These are phyloP conservation scores for Dromaius novaehollandiae DNA, from an alignment of 2,113 vertebrate species.

Conservation along the genomic window DNA sequence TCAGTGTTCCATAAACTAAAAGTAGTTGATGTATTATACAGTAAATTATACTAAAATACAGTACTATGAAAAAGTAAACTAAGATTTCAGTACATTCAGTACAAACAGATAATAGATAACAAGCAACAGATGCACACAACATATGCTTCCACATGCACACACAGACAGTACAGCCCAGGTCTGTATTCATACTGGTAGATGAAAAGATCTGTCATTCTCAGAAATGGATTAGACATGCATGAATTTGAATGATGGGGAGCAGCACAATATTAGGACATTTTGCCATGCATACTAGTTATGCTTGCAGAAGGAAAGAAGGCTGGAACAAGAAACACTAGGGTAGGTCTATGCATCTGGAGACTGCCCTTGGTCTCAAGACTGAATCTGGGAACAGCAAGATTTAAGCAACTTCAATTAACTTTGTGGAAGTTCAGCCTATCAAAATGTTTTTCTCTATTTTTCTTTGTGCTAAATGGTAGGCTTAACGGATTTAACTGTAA, in stretches of 20 bases:
- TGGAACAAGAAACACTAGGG: background rate
- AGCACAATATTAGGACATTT: fast-evolving
- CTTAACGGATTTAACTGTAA: background rate
- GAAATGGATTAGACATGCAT: background rate
- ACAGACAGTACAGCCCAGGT: background rate
- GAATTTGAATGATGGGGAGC: fast-evolving
- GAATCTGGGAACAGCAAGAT: background rate
- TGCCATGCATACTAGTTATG: fast-evolving
- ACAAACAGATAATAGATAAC: background rate
- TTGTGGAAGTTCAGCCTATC: background rate
- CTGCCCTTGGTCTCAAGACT: background rate
- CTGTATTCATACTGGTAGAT: background rate
- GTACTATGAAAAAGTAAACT: background rate
- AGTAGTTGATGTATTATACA: background rate
- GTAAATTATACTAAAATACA: background rate
- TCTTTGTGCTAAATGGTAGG: background rate
- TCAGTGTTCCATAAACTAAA: background rate
- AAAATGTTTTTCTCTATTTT: background rate
- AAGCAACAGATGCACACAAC: background rate
- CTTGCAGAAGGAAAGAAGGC: background rate
- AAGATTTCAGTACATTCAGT: background rate
- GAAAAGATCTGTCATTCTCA: background rate
- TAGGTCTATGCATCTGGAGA: background rate
- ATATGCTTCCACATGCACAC: background rate
- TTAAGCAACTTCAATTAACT: background rate